These are phyloP conservation scores for Ectropis grisescens DNA, from an alignment of 1,140 invertebrate genomes.

Conservation along the genomic window DNA sequence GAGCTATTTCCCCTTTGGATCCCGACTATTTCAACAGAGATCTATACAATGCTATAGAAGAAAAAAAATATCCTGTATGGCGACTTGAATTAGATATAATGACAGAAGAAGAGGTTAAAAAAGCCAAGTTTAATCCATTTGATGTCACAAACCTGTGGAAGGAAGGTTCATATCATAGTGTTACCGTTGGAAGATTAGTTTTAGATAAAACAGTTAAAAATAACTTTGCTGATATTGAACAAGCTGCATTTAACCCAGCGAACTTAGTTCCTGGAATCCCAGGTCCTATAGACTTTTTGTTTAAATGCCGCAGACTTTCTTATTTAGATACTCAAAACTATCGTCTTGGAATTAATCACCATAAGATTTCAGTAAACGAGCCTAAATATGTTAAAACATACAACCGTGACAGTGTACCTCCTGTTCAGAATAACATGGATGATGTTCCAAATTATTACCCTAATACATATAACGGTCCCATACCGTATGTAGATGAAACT, in stretches of 20 bases:
- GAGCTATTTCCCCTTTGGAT: slow-evolving; percentile 18
- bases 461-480: slow-evolving; percentile 90
- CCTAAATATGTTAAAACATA: slow-evolving; percentile 74
- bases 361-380: slow-evolving; percentile 88
- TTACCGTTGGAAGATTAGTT: slow-evolving; percentile 85
- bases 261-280: slow-evolving; percentile 88
- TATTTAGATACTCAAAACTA: slow-evolving; percentile 90
- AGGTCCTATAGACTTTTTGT: slow-evolving; percentile 86
- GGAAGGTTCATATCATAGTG: slow-evolving; percentile 84
- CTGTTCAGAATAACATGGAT: slow-evolving; percentile 74
- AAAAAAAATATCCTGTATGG: slow-evolving; percentile 78
- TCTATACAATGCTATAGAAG: slow-evolving; percentile 36
- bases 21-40: slow-evolving; percentile 32
- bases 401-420: slow-evolving; percentile 85
- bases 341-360: slow-evolving; percentile 86
- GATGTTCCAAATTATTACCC: slow-evolving; percentile 94
- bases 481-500: slow-evolving; percentile 28
- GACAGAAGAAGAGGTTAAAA: slow-evolving; percentile 63
- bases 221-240: slow-evolving; percentile 88
- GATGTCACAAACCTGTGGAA: slow-evolving; percentile 84
- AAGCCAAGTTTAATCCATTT: slow-evolving; percentile 73
- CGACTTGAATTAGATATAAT: slow-evolving; percentile 73
- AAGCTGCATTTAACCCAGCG: slow-evolving; percentile 86
- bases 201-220: slow-evolving; percentile 85
- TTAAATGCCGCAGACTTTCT: slow-evolving; percentile 86